phyloP scores from a whole-genome alignment of 2,888 invertebrate species.

The Papilio protenor region DNA sequence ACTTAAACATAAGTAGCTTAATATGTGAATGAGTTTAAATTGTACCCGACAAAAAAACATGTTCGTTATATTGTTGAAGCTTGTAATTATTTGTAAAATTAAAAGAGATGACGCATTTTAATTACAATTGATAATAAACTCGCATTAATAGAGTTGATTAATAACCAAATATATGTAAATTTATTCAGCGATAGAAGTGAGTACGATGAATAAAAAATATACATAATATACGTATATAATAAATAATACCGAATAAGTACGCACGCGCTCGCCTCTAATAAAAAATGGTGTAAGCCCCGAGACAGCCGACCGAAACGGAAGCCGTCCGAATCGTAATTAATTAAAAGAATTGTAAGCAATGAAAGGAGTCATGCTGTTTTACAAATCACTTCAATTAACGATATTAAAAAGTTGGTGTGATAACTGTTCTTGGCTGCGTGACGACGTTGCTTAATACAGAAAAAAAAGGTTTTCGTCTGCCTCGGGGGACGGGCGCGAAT shows the following conservation, averaged over 20 bases:
- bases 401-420: constrained; percentile 82
- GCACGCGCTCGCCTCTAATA: constrained; percentile 66
- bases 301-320: constrained; percentile 76
- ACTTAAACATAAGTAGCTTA: constrained; percentile 20
- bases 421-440: constrained; percentile 72
- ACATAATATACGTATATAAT: constrained; percentile 16
- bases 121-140: constrained; percentile 25
- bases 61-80: constrained; percentile 13
- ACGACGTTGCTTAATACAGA: constrained; percentile 57
- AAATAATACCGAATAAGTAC: constrained; percentile 62
- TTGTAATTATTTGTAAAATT: constrained; percentile 35
- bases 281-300: constrained; percentile 74
- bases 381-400: constrained; percentile 85
- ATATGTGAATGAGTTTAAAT: constrained; percentile 11
- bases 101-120: constrained; percentile 27
- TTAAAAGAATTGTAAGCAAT: constrained; percentile 83
- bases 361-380: constrained; percentile 84
- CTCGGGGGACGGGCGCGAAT: constrained; percentile 46
- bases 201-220: constrained; percentile 39
- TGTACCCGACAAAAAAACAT: constrained; percentile 14
- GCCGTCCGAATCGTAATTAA: constrained; percentile 81
- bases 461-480: constrained; percentile 50
- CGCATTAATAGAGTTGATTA: constrained; percentile 35
- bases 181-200: constrained; percentile 45
- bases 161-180: constrained; percentile 39